Evolutionary conservation across 1,140 invertebrate genomes (phyloP), one percentile per base, ranked within the genome.

Genomic region (Hormaphis cornu): DNA sequence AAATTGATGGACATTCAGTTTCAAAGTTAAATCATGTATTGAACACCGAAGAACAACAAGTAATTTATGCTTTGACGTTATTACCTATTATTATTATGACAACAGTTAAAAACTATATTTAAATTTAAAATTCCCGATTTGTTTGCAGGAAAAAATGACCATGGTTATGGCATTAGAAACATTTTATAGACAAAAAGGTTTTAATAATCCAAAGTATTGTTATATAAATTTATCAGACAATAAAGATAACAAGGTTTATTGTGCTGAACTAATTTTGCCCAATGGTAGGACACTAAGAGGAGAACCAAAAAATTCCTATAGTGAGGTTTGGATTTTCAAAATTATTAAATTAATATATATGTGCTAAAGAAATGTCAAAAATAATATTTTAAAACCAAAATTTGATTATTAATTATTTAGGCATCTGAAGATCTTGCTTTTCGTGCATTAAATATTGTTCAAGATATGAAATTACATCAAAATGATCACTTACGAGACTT

Each of bases 361-460:
- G 12, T n/a, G n/a, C n/a, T 26, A 59, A 42, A 40, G 24, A 20
- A 18, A 22, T 30, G 10, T 56, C 22, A 24, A 18, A n/a, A 6
- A 37, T 22, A 22, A 2, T 8, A 24, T 40, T 52, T 52, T 28
- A n/a, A n/a, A n/a, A 28, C 26, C n/a, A n/a, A 12, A 12, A 35
- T 54, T 10, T 20, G 16, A 12, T 20, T 8, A 37, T 22, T 7
- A 12, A 35, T 35, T 50, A 10, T 35, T 10, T 48, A 66, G 61
- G 61, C 61, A 33, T 20, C 28, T 18, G 61, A 50, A 24, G 61
- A 66, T n/a, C 44, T 66, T 48, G 44, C 61, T 35, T 30, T 44
- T 50, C 61, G 61, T 48, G 28, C 24, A 1, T 66, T 66, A 12
- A 33, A 14, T 48, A 66, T 66, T 66, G 1, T 66, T 48, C 26